A percentile compares a stretch with the other conserved stretches of the same genome.
Evolutionary conservation across 1,140 invertebrate genomes (phyloP).

Genomic region (Magallana angulata): DNA sequence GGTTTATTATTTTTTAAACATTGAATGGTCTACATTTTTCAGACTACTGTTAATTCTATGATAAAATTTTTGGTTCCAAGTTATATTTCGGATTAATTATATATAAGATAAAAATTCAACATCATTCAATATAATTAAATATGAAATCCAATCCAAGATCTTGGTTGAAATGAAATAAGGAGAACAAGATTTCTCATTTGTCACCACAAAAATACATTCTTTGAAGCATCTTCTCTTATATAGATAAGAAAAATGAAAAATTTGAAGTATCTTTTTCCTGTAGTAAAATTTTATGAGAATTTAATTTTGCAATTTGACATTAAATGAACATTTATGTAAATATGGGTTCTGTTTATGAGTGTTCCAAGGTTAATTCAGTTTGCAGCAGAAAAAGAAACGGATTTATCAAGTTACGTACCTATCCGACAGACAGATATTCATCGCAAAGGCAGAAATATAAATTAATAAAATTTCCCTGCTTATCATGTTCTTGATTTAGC

Average conservation of each 20-base stretch:
- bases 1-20: too few relatives aligned
- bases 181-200: background rate
- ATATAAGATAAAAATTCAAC: too few relatives aligned
- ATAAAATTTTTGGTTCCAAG: too few relatives aligned
- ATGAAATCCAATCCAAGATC: background rate
- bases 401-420: constrained; percentile 25
- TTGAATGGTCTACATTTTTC: too few relatives aligned
- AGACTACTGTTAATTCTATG: too few relatives aligned
- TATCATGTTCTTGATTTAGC: constrained; percentile 34
- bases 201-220: background rate
- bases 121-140: too few relatives aligned
- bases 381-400: background rate
- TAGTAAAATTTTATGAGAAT: background rate
- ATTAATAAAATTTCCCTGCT: constrained; percentile 29
- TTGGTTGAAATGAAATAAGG: background rate
- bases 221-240: background rate
- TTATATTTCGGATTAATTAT: too few relatives aligned
- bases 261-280: constrained; percentile 14
- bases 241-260: constrained; percentile 24
- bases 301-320: constrained; percentile 32
- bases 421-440: background rate
- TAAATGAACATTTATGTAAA: constrained; percentile 25
- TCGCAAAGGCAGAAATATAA: constrained; percentile 28
- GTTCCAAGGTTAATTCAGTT: background rate
- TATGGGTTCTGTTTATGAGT: background rate